These are phyloP conservation scores for Narcine bancroftii DNA, from an alignment of 2,113 vertebrate species.

Conservation along the genomic window DNA sequence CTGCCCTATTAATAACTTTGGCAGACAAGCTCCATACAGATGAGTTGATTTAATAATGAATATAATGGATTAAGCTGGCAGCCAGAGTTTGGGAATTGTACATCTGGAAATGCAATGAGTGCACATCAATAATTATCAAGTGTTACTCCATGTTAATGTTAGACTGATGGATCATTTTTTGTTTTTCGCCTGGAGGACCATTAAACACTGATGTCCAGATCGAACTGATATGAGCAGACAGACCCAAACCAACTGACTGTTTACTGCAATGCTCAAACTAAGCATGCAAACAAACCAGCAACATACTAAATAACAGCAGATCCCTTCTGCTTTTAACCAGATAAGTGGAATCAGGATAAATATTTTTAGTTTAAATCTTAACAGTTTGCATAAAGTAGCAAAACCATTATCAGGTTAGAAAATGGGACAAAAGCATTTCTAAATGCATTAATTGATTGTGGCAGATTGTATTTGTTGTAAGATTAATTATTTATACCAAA, in stretches of 20 bases:
- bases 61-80: conserved; percentile 68
- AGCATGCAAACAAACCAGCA: conserved; percentile 12
- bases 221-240: conserved; percentile 65
- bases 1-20: conserved; percentile 63
- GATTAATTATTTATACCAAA: neutral
- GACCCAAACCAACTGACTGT: conserved; percentile 48
- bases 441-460: neutral
- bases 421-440: neutral
- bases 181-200: conserved; percentile 83
- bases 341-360: neutral
- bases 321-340: neutral
- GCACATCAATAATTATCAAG: conserved; percentile 75
- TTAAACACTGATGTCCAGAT: conserved; percentile 73
- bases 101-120: conserved; percentile 54
- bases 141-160: conserved; percentile 85
- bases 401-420: neutral
- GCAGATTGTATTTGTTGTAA: neutral
- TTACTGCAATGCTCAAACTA: neutral
- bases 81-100: conserved; percentile 54
- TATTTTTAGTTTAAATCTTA: neutral
- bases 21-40: conserved; percentile 66
- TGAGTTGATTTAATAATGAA: conserved; percentile 75
- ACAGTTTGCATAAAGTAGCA: neutral
- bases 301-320: neutral
- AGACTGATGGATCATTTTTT: conserved; percentile 86